Percentiles rank a stretch among this genome's conserved stretches.
phyloP scores from a whole-genome alignment of 2,113 vertebrate species.

The Neotoma lepida region DNA sequence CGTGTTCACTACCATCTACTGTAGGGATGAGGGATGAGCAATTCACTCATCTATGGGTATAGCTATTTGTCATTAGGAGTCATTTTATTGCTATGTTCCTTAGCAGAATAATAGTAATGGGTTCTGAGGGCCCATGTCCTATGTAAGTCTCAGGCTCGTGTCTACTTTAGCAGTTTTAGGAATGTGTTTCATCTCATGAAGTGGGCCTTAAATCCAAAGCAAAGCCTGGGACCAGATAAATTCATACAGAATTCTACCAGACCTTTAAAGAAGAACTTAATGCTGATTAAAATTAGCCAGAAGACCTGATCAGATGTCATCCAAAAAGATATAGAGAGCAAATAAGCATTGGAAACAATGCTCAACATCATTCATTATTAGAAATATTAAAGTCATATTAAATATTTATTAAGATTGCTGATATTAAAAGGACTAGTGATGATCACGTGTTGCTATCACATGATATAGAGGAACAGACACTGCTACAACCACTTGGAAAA shows the following conservation, averaged over 20 bases:
- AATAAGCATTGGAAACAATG: not conserved
- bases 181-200: not conserved
- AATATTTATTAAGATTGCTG: not conserved
- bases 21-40: not conserved
- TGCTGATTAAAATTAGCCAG: conserved; percentile 8
- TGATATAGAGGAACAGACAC: not conserved
- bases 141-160: not conserved
- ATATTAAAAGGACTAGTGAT: not conserved
- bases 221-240: not conserved
- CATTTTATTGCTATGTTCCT: not conserved
- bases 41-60: not conserved
- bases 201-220: not conserved
- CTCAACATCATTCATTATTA: not conserved
- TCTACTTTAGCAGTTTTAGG: not conserved
- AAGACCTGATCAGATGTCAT: not conserved
- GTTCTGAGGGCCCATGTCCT: not conserved
- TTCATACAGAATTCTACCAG: not conserved
- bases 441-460: not conserved
- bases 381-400: not conserved
- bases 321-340: not conserved
- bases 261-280: not conserved
- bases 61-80: not conserved
- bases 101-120: not conserved
- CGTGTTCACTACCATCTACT: not conserved
- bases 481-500: not conserved